Evolutionary conservation across 2,888 invertebrate genomes (phyloP).

Genomic region (Mechanitis messenoides): DNA sequence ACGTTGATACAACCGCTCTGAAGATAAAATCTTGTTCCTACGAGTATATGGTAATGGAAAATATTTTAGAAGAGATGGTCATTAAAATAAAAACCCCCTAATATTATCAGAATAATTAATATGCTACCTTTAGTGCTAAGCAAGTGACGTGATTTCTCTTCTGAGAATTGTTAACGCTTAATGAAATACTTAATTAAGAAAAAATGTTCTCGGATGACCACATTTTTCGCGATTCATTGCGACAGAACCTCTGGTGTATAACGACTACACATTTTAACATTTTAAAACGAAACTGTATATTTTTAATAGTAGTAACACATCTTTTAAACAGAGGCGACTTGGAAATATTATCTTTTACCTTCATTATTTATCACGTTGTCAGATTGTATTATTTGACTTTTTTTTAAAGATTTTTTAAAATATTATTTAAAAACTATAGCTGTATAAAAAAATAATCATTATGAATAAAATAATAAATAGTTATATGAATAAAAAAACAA

Average conservation of each 20-base stretch:
- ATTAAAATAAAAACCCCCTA: too few relatives aligned
- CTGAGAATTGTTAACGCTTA: conserved; percentile 13
- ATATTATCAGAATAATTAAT: neutral
- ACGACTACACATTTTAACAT: neutral
- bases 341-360: too few relatives aligned
- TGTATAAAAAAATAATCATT: too few relatives aligned
- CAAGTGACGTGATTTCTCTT: conserved; percentile 18
- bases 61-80: neutral
- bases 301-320: neutral
- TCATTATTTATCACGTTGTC: too few relatives aligned
- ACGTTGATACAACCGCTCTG: neutral
- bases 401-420: too few relatives aligned
- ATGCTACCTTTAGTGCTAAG: conserved; percentile 10
- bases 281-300: neutral
- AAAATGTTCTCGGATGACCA: conserved; percentile 20
- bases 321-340: too few relatives aligned
- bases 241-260: neutral
- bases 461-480: too few relatives aligned
- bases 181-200: conserved; percentile 24
- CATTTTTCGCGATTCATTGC: conserved; percentile 9
- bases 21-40: neutral
- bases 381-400: too few relatives aligned
- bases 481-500: too few relatives aligned
- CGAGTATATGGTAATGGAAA: neutral
- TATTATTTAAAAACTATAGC: too few relatives aligned